Evolutionary conservation across 2,113 vertebrate genomes (phyloP), one percentile per base, ranked within the genome.

Genomic region (Eupsittula cactorum): DNA sequence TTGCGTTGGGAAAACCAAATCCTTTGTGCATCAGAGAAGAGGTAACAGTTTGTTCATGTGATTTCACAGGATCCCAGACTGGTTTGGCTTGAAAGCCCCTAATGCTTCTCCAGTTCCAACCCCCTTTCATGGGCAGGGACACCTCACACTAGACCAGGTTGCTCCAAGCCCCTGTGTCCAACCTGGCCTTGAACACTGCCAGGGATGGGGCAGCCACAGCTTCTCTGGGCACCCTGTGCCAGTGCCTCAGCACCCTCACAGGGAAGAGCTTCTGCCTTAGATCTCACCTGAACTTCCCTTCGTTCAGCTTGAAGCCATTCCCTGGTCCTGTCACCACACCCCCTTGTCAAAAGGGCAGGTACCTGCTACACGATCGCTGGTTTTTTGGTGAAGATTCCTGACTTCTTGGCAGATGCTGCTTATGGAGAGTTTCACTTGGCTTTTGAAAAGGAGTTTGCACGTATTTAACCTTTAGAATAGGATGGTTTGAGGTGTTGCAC

Each of bases 341-440:
- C 33, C 33, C 57, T 59, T 23, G 57, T 23, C 57, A n/a, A n/a
- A n/a, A n/a, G 57, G 9, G 20, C 57, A 59, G 57, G 57, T 59
- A 12, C 25, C 41, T 62, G 52, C 41, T 90, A 25, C 78, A 33
- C 2, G 6, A 11, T 21, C 39, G 46, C 2, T 7, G 0, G 0
- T 10, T 16, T 70, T 18, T 44, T 14, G 7, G 29, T 42, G 49
- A 59, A 88, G 19, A n/a, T 28, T 73, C 24, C 76, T 18, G 12
- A 33, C 12, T 29, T 16, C 27, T n/a, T 47, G 37, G n/a, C 28
- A 85, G 57, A 14, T 69, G 17, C 24, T 37, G 15, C 21, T 74
- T 78, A 42, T 27, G 37, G n/a, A 70, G 29, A 59, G 9, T 9
- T 17, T 13, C 35, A 16, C 5, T 21, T 35, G 25, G 8, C n/a